A percentile compares a stretch with the other conserved stretches of the same genome.
These are phyloP conservation scores for Napeogenes sylphis DNA, from an alignment of 2,888 invertebrate genomes.

Conservation along the genomic window DNA sequence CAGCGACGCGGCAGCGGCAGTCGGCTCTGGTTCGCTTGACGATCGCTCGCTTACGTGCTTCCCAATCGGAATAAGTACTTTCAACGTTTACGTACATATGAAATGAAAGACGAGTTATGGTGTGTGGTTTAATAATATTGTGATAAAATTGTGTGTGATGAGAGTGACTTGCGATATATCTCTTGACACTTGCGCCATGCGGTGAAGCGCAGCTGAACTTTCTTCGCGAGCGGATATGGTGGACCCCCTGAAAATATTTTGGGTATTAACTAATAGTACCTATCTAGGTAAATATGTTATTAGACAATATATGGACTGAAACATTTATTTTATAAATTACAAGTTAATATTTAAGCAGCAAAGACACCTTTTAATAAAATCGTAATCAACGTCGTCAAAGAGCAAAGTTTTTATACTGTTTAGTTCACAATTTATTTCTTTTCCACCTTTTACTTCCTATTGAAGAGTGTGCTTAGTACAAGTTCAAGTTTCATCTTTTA, in stretches of 20 bases:
- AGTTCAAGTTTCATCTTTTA: conserved; percentile 34
- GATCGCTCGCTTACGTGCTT: conserved; percentile 55
- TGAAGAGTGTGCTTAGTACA: conserved; percentile 36
- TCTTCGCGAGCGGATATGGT: conserved; percentile 80
- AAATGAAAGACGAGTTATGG: conserved; percentile 29
- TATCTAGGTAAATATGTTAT: conserved; percentile 79
- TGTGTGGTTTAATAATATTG: conserved; percentile 26
- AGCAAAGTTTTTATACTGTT: not conserved
- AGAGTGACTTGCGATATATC: conserved; percentile 29
- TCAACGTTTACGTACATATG: conserved; percentile 9
- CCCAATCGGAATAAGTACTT: conserved; percentile 33
- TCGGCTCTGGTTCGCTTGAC: conserved; percentile 60
- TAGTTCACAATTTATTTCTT: conserved; percentile 21
- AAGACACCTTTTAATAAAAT: too few species aligned
- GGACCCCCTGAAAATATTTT: conserved; percentile 89
- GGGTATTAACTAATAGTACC: conserved; percentile 90
- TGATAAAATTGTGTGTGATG: conserved; percentile 26
- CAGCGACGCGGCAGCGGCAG: conserved; percentile 60
- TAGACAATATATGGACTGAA: too few species aligned
- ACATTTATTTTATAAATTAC: too few species aligned
- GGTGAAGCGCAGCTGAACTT: conserved; percentile 61
- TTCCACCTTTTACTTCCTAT: conserved; percentile 53
- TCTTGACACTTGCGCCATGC: conserved; percentile 57
- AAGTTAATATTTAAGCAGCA: too few species aligned
- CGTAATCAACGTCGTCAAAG: too few species aligned